Percentiles rank a stretch among this genome's conserved stretches.
phyloP scores from a whole-genome alignment of 2,113 vertebrate genomes.

The Chloropsis cyanopogon region DNA sequence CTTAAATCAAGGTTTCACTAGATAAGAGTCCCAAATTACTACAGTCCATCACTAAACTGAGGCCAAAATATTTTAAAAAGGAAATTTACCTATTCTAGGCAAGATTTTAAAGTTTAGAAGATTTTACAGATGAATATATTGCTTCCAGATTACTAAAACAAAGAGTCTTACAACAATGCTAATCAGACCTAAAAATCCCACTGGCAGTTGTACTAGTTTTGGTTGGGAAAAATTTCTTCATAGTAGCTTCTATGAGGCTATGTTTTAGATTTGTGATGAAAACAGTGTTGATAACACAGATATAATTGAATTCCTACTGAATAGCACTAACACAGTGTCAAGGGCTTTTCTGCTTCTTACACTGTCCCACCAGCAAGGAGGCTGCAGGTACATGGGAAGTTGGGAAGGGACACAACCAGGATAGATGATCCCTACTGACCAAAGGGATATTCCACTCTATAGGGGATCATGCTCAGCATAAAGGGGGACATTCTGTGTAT shows the following conservation, averaged over 20 bases:
- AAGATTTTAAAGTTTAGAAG: background rate
- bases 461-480: background rate
- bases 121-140: background rate
- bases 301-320: background rate
- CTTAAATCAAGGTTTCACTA: background rate
- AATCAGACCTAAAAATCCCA: background rate
- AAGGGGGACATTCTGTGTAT: background rate
- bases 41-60: background rate
- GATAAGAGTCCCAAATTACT: background rate
- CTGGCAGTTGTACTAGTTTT: background rate
- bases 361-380: background rate
- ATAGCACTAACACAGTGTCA: background rate
- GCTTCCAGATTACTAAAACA: background rate
- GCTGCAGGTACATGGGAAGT: fast-evolving
- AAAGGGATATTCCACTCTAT: background rate
- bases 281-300: background rate
- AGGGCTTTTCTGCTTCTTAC: background rate
- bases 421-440: background rate
- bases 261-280: background rate
- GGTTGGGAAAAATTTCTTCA: background rate
- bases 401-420: background rate
- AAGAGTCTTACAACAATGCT: background rate
- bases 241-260: background rate
- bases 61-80: background rate
- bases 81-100: background rate